Evolutionary conservation across 2,888 invertebrate species (phyloP), one percentile per base, ranked within the genome.

Genomic region (Pasiphila rectangulata): DNA sequence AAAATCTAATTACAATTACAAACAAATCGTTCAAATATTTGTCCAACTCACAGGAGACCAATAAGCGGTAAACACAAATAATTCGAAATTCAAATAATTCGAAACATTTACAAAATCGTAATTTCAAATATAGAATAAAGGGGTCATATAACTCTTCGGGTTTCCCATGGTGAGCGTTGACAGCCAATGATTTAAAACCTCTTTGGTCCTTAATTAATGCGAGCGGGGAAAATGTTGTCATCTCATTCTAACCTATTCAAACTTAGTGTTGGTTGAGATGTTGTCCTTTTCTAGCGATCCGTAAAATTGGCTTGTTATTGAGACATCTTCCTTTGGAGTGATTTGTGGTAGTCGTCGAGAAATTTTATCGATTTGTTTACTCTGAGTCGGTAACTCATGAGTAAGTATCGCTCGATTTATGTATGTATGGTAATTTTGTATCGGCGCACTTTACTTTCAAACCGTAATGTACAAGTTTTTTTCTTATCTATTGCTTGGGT

Each of bases 121-220:
- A 86, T 84, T 86, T 85, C 83, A 86, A 87, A 87, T 85, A 85
- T 87, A 87, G 85, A 86, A 88, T 86, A 86, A 83, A 84, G 83
- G 17, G 77, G 71, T 70, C 77, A 75, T 77, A 88, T 88, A 88
- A 86, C 79, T 88, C 87, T 87, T 79, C 67, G 67, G 79, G 75
- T 79, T 85, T 85, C 87, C 87, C 86, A 86, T 85, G 82, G 87
- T 82, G 87, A 69, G 80, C 86, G 86, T 76, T 73, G 87, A 87
- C 87, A 83, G 79, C 73, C 66, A 78, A 85, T 87, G 87, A 88
- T 88, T 87, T 88, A 88, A 63, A 72, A 72, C 71, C 75, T 71
- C 73, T 69, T 72, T 76, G 79, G 81, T 82, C 75, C 83, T 80
- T 85, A 84, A 85, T 83, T 85, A 83, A 79, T 76, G 81, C 75